A percentile compares a stretch with the other conserved stretches of the same genome.
phyloP scores from a whole-genome alignment of 1,140 invertebrate species.

The Brachionus rubens region DNA sequence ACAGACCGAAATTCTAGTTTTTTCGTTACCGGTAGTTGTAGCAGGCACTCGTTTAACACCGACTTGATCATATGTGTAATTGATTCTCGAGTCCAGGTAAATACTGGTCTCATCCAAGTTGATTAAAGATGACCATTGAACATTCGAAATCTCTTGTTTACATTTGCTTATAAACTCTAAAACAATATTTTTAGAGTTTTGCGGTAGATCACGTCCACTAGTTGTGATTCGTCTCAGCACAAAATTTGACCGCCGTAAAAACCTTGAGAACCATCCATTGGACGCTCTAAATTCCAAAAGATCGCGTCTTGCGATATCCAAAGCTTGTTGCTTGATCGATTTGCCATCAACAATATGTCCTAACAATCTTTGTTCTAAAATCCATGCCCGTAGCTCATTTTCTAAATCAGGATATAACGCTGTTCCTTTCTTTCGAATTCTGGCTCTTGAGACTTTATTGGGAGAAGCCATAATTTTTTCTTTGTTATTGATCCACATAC shows the following conservation, averaged over 20 bases:
- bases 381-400: not conserved
- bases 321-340: not conserved
- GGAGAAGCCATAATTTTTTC: too few relatives aligned
- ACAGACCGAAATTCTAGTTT: constrained; percentile 1
- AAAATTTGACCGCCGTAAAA: not conserved
- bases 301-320: not conserved
- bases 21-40: not conserved
- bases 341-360: not conserved
- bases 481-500: not conserved
- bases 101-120: not conserved
- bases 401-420: not conserved
- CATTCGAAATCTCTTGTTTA: not conserved
- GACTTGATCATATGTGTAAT: not conserved
- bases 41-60: not conserved
- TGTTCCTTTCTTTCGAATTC: not conserved
- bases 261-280: not conserved
- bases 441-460: not conserved
- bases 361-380: not conserved
- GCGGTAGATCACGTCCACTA: not conserved
- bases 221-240: not conserved
- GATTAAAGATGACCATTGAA: not conserved
- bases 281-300: not conserved
- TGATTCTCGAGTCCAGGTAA: too few relatives aligned
- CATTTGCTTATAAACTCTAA: not conserved
- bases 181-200: not conserved